Evolutionary conservation across 2,888 invertebrate species (phyloP), one percentile per base, ranked within the genome.

Genomic region (Microctonus brassicae): DNA sequence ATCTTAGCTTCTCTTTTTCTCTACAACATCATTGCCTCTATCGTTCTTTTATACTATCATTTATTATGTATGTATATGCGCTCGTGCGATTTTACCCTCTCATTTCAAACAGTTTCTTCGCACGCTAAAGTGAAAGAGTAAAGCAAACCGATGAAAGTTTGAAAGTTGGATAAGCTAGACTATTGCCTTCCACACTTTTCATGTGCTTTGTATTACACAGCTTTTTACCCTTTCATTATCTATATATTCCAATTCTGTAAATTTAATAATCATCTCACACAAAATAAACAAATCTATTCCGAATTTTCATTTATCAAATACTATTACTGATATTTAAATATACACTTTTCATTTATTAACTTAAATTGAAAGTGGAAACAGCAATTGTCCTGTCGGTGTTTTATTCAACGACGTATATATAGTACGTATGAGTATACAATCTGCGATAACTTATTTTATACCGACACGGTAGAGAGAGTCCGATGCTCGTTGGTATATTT

Each of bases 1-100:
- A 73, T 24, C 72, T 39, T 66, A 20, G 60, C 57, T 64, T 70
- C 71, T 72, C 73, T 42, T 61, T 24, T 13, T 63, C 34, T 57
- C 47, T 63, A n/a, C 20, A 47, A 17, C 61, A 60, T 53, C 53
- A 62, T 69, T 72, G 74, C 61, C 73, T 73, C 53, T 34, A n/a
- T 39, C 60, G 36, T 60, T 36, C 67, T 66, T 13, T 39, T 13
- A 24, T 13, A 24, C n/a, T 47, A 22, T 36, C 22, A 26, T 34
- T 22, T 53, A 13, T 13, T n/a, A 36, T 24, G 9, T 52, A 58
- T 58, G n/a, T 42, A 33, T 17, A 47, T 10, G 47, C 42, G 47
- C 42, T 62, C 42, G 10, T 42, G 13, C 34, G 26, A 20, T 33
- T 36, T 69, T 57, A 11, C 13, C 24, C 63, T 39, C 39, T 57